These are phyloP conservation scores for Falco berigora DNA, from an alignment of 2,797 vertebrate species.

Conservation along the genomic window DNA sequence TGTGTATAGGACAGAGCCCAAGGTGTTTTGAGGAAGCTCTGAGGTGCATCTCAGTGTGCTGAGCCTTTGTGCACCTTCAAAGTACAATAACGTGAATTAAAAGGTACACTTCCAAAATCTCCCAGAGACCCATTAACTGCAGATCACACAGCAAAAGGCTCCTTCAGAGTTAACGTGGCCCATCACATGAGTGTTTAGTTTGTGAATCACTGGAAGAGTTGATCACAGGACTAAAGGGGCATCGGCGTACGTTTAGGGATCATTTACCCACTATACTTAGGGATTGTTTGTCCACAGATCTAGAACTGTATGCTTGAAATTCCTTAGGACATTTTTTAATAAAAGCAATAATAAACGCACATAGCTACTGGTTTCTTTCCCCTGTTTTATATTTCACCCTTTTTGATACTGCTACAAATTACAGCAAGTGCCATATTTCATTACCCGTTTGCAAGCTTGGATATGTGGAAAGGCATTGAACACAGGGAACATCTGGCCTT, in stretches of 20 bases:
- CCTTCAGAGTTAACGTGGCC: not conserved
- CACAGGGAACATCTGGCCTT: not conserved
- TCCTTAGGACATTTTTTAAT: not conserved
- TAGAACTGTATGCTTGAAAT: not conserved
- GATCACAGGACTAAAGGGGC: not conserved
- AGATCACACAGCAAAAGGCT: not conserved
- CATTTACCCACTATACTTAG: not conserved
- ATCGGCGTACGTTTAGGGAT: not conserved
- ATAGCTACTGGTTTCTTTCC: not conserved
- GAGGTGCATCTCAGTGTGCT: constrained; percentile 4
- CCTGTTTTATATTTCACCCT: not conserved
- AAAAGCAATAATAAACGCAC: not conserved
- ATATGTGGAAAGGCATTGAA: not conserved
- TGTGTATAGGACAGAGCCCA: constrained; percentile 52
- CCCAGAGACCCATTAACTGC: not conserved
- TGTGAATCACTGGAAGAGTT: not conserved
- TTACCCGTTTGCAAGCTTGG: not conserved
- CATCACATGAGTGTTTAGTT: not conserved
- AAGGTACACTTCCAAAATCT: constrained; percentile 24
- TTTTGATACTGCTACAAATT: not conserved
- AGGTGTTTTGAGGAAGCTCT: constrained; percentile 52
- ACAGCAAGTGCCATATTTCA: not conserved
- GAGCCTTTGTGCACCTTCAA: not conserved
- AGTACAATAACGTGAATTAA: not conserved
- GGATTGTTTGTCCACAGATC: not conserved